Base-by-base conservation (phyloP, 92 coral and sea anemone genomes). In the Palythoa heliodiscus region DNA sequence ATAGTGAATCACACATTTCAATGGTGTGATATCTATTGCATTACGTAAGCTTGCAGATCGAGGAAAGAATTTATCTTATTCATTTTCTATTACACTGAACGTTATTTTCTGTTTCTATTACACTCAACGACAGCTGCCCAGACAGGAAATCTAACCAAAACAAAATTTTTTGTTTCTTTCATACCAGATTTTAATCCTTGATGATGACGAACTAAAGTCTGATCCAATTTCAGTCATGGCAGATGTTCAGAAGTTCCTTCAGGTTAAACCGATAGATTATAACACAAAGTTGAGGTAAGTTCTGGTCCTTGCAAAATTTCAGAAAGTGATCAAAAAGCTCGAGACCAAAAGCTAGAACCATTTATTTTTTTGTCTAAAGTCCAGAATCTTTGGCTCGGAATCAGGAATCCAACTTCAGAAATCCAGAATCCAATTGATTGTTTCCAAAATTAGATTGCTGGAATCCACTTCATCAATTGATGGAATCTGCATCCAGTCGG, bases 161-260 rank as follows among this genome's bases (percentile, higher is more conserved):
- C 19, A 60, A 14, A 60, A 29, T 12, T 13, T 4, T 39, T 40
- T 67, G 39, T 67, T 23, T 52, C 39, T 54, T 9, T 10, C 25
- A 10, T 63, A 35, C n/a, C 84, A 96, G 99, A 96, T 96, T 83
- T 87, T 92, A 38, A 89, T 95, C 43, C 83, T 96, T 24, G 99
- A 96, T 82, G 99, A 98, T 17, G 93, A 91, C 1, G 91, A 83
- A 39, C 87, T 96, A 9, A 91, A 89, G 88, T 81, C 86, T 12
- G 90, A 90, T 61, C 99, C 99, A 17, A 92, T 89, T 10, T 90
- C 87, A 39, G 95, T 96, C 67, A 94, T 96, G 99, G 75, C 88
- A 3, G 94, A 89, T 29, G 99, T 96, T 39, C 99, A 96, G 85
- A 88, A 82, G 71, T 96, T 94, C 82, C 92, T 96, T 75, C 86